These are phyloP conservation scores for Acrocephalus arundinaceus DNA, from an alignment of 2,113 vertebrate genomes.

Conservation along the genomic window DNA sequence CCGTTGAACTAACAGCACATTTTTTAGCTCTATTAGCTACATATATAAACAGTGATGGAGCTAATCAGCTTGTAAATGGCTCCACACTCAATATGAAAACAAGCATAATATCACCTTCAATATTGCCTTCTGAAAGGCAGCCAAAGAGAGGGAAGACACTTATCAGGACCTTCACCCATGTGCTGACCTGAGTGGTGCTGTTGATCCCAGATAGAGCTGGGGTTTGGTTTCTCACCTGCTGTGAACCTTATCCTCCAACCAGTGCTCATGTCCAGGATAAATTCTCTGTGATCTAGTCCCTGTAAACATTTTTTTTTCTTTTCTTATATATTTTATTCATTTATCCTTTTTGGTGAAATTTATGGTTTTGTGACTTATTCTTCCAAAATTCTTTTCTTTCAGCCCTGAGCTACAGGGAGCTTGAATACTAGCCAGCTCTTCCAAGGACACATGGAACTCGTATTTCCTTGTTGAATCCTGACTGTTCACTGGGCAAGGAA, in stretches of 20 bases:
- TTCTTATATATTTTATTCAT: background rate
- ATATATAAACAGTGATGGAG: background rate
- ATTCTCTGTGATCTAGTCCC: background rate
- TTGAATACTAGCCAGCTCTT: background rate
- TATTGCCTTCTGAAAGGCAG: background rate
- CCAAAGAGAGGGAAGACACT: background rate
- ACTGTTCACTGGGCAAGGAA: background rate
- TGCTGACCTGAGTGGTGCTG: background rate
- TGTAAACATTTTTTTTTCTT: background rate
- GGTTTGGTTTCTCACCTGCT: background rate
- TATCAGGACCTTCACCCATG: background rate
- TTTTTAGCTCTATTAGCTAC: constrained; percentile 11
- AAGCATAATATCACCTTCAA: background rate
- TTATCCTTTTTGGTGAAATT: background rate
- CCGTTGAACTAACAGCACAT: background rate
- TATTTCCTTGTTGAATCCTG: background rate
- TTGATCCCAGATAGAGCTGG: background rate
- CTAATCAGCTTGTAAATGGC: background rate
- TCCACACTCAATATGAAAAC: background rate
- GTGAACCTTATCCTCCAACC: background rate
- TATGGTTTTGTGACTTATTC: background rate
- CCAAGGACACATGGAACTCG: background rate
- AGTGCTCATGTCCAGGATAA: background rate
- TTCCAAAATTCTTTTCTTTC: constrained; percentile 17
- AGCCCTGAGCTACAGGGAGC: background rate